Evolutionary conservation across 2,113 vertebrate genomes (phyloP), one percentile per base, ranked within the genome.

Genomic region (Aix galericulata): DNA sequence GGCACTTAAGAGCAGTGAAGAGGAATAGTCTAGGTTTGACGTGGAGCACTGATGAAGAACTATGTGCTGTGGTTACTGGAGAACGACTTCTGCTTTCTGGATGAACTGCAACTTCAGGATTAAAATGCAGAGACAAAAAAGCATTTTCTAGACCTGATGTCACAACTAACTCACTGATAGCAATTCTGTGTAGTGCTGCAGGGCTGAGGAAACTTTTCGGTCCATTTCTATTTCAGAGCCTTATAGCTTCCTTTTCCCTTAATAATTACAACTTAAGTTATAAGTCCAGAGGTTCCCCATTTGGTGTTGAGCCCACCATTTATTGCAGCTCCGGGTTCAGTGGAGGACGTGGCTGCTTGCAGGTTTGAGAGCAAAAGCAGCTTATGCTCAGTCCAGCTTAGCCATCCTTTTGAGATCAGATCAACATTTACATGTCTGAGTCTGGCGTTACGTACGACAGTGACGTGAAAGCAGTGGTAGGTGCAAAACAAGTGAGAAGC

Each of bases 341-440:
- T 55, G 88, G 26, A 83, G 92, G 88, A 17, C 7, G 1, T n/a
- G 72, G 50, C 34, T 66, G 6, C 88, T 93, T 58, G 85, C 63
- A 48, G 78, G 50, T 77, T 82, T 91, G 91, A 88, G 91, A 63
- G 73, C 68, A 72, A 81, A 95, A 93, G 91, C 3, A 90, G 95
- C 88, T 96, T 96, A 93, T 83, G 88, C 86, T 95, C 92, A 56
- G 42, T 92, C 10, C 14, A 90, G 95, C 76, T 96, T 59, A 94
- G 82, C 96, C 68, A 16, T 77, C 94, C 88, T 90, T 86, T 17
- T 44, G 94, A 48, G 88, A 63, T 88, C 88, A 95, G 76, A 44
- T 84, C 50, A 63, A 75, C 92, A 95, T 96, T 96, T 96, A 67
- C 92, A 88, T 92, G 91, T 94, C 94, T 96, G 94, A 89, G 95